Conservation (phyloP, 2,113 vertebrate species). For the Thalassarche chlororhynchos region DNA sequence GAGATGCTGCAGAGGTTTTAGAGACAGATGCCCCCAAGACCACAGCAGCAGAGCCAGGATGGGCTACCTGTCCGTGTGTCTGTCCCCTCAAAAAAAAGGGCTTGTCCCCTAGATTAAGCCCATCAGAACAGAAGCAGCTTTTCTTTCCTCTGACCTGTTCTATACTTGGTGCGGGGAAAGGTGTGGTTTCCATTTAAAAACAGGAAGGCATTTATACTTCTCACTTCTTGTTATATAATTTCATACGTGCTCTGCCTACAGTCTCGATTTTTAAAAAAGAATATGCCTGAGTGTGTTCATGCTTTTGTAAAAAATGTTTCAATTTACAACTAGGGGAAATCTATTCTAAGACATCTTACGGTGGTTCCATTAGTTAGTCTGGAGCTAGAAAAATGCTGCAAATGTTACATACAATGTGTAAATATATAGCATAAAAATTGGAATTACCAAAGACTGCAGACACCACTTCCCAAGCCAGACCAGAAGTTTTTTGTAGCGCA, state of each 20-base stretch:
- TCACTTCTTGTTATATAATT: not conserved
- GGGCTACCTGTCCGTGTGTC: not conserved
- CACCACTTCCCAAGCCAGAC: not conserved
- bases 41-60: not conserved
- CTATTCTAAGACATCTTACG: not conserved
- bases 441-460: not conserved
- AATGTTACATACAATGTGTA: not conserved
- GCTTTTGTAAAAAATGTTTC: conserved; percentile 29
- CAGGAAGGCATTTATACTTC: not conserved
- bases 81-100: not conserved
- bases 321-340: not conserved
- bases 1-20: not conserved
- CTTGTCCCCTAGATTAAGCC: not conserved
- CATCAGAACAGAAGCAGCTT: not conserved
- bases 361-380: not conserved
- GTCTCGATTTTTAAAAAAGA: not conserved
- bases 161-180: not conserved
- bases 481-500: not conserved
- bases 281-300: not conserved
- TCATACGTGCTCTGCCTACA: not conserved
- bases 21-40: not conserved
- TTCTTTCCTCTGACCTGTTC: not conserved
- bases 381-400: not conserved
- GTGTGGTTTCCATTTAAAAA: not conserved
- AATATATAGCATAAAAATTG: not conserved